Evolutionary conservation across 1,140 invertebrate species (phyloP), one percentile per base, ranked within the genome.

Genomic region (Babylonia areolata): DNA sequence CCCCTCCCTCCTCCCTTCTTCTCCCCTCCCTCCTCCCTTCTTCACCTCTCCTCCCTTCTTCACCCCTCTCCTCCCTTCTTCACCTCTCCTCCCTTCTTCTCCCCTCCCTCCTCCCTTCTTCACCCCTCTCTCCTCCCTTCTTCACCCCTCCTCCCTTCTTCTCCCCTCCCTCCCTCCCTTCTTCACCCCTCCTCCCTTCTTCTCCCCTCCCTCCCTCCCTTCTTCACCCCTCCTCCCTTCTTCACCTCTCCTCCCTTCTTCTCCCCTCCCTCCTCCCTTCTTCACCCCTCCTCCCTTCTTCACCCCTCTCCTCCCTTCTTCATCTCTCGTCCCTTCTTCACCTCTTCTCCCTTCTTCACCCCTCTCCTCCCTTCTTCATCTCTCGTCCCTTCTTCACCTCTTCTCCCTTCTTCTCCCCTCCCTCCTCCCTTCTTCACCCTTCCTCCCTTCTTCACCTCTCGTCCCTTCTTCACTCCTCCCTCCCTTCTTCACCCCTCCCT

Each of bases 381-480:
- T 69, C 64, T 6, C 6, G 6, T 69, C 6, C 23, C 20, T 54
- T 17, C 31, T 33, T 40, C 23, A 42, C 42, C 37, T 28, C 69
- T 3, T n/a, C n/a, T n/a, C 46, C n/a, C 33, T 35, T 20, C 33
- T 2, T 17, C 37, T 15, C 78, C 15, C 31, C 1, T 11, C 17
- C 37, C 71, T 51, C 17, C 23, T n/a, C n/a, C n/a, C 23, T 15
- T 51, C 51, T 28, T 1, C 31, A 35, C n/a, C n/a, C 78, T n/a
- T n/a, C n/a, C 46, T 84, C n/a, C 37, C 15, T n/a, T 28, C 31
- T 3, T 51, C 69, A 2, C 31, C 20, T 15, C 20, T 46, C 6
- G 28, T 42, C 5, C 78, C 28, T 64, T 64, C n/a, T n/a, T 92
- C 85, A 87, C 31, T 15, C 33, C 6, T 6, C 64, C 9, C 9